Evolutionary conservation across 1,140 invertebrate genomes (phyloP), one percentile per base, ranked within the genome.

Genomic region (Heliothis virescens): DNA sequence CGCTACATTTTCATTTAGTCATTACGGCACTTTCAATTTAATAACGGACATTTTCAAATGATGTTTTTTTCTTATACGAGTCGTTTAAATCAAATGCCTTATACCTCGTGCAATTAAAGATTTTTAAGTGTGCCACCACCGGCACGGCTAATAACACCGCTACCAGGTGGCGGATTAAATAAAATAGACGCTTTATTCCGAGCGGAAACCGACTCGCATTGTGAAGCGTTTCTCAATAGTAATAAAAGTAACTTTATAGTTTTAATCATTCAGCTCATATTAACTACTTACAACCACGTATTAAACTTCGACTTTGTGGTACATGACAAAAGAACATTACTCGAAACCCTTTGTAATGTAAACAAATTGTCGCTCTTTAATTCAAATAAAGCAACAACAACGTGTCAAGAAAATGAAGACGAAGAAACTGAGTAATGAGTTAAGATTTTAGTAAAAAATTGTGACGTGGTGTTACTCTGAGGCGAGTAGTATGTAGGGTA

Each of bases 401-500:
- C 15, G 34, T 41, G 13, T 26, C 48, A 71, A 52, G 15, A 52
- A 52, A 26, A 53, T 29, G 11, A 48, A 67, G 63, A 67, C 63
- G n/a, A 53, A 71, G 48, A n/a, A 71, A 50, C 12, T 18, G 11
- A 53, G 67, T 71, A 71, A 71, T 71, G 67, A 71, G 67, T 71
- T 60, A 48, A 74, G 57, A 59, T 18, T 74, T 76, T 76, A 59
- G 50, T 78, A 77, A 77, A 76, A 77, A 69, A 63, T 41, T 80
- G 79, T 71, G 52, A 52, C 18, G 72, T 63, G 59, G 60, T 82
- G 67, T 83, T 71, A 65, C 65, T 13, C 55, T 60, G 76, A 77
- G 67, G 12, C 53, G 72, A 62, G 75, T 87, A 84, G 82, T 88
- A 83, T 82, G 84, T 85, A 82, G 83, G 79, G 86, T 82, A 82